Evolutionary conservation across 2,113 vertebrate genomes (phyloP).

Genomic region (Ceuthmochares aereus): DNA sequence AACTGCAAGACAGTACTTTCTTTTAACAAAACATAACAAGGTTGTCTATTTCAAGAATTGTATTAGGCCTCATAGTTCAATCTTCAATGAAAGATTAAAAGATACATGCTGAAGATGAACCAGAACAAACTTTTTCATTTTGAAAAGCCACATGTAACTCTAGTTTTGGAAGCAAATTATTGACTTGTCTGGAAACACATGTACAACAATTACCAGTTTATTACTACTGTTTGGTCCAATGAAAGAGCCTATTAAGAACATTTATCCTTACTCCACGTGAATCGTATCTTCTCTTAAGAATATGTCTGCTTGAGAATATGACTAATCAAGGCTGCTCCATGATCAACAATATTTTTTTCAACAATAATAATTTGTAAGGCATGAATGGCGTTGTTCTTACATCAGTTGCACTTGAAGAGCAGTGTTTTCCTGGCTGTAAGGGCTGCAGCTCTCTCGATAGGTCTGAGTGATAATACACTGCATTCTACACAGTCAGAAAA

Average conservation of each 20-base stretch:
- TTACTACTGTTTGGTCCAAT: slow-evolving; percentile 13
- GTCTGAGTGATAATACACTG: background rate
- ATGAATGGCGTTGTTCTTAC: background rate
- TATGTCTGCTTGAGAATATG: background rate
- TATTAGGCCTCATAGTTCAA: background rate
- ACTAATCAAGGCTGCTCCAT: background rate
- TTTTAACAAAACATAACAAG: background rate
- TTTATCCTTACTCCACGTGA: background rate
- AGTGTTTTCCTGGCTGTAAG: background rate
- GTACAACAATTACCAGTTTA: background rate
- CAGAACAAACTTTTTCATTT: slow-evolving; percentile 25
- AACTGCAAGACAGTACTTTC: background rate
- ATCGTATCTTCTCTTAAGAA: background rate
- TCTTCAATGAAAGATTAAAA: slow-evolving; percentile 7
- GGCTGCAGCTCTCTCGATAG: background rate
- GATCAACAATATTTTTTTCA: accelerated
- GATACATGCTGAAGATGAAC: background rate
- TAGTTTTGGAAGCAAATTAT: slow-evolving; percentile 28
- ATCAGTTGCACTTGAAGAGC: background rate
- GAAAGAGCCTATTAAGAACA: background rate
- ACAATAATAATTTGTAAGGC: background rate
- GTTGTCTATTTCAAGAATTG: background rate
- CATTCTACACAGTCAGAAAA: background rate
- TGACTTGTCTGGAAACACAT: background rate
- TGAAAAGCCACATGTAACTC: background rate